Conservation (phyloP, 1,140 invertebrate genomes). For the Trinorchestia longiramus region DNA sequence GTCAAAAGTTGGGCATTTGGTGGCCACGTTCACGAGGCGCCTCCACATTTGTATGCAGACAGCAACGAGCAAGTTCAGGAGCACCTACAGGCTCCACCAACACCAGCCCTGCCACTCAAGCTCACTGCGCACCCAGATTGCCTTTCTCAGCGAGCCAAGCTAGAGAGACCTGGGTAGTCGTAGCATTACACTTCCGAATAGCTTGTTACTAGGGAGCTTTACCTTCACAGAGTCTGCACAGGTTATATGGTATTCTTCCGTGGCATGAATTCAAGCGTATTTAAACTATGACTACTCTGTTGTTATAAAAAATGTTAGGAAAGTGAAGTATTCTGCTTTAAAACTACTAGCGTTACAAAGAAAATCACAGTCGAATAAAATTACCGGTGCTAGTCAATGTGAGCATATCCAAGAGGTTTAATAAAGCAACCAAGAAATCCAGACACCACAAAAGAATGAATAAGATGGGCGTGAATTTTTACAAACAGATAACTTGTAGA, state of each 20-base stretch:
- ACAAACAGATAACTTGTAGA: too few relatives aligned
- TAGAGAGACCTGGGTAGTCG: not conserved
- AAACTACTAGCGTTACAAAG: too few relatives aligned
- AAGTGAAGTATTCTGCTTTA: too few relatives aligned
- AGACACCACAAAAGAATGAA: too few relatives aligned
- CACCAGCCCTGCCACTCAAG: not conserved
- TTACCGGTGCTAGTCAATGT: too few relatives aligned
- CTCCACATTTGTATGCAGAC: not conserved
- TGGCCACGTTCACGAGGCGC: not conserved
- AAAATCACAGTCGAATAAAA: too few relatives aligned
- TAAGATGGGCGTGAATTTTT: too few relatives aligned
- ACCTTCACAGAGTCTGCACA: not conserved
- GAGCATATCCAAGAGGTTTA: too few relatives aligned
- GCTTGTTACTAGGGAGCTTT: not conserved
- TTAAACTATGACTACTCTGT: too few relatives aligned
- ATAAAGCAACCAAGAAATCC: too few relatives aligned
- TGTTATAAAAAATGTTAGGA: too few relatives aligned
- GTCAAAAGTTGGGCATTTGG: slow-evolving; percentile 33
- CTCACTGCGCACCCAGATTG: not conserved
- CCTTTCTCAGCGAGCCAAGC: not conserved
- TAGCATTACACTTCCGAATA: not conserved
- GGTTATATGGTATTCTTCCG: not conserved
- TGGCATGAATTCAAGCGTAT: not conserved
- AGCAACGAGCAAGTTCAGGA: not conserved
- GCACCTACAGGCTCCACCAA: not conserved